Percentiles rank a stretch among this genome's conserved stretches.
Evolutionary conservation across 2,888 invertebrate genomes (phyloP).

Genomic region (Phania funesta): DNA sequence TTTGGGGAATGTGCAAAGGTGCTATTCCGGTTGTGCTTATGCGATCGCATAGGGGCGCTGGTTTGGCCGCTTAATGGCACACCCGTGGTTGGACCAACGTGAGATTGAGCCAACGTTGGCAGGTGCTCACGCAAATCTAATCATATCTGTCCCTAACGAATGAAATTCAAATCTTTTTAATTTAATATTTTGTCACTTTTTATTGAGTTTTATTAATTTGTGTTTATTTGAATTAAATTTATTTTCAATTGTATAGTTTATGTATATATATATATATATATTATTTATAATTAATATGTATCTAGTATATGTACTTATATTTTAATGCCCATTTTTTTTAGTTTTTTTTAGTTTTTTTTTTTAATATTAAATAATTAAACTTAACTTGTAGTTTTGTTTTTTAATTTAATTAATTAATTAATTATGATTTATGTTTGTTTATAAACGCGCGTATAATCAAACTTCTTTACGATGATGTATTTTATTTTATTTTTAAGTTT

Average conservation of each 20-base stretch:
- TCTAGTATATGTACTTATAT: not conserved
- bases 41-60: no score
- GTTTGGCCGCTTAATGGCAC: no score
- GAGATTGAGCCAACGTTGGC: no score
- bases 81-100: no score
- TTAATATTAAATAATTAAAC: slow-evolving; percentile 61
- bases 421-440: slow-evolving; percentile 4
- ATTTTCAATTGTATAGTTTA: slow-evolving; percentile 33
- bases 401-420: slow-evolving; percentile 17
- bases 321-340: slow-evolving; percentile 46
- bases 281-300: slow-evolving; percentile 18
- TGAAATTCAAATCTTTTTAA: not conserved
- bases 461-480: slow-evolving; percentile 4
- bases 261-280: slow-evolving; percentile 30
- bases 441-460: not conserved
- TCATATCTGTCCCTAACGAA: no score
- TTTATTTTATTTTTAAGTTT: not conserved
- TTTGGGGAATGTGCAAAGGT: no score
- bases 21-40: no score
- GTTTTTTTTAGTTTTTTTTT: slow-evolving; percentile 48
- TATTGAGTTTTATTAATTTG: slow-evolving; percentile 15
- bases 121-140: no score
- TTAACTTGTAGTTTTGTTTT: slow-evolving; percentile 51
- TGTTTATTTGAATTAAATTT: slow-evolving; percentile 28
- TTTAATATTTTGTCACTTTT: slow-evolving; percentile 22